Evolutionary conservation across 2,888 invertebrate genomes (phyloP).

Genomic region (Rhogogaster chlorosoma): DNA sequence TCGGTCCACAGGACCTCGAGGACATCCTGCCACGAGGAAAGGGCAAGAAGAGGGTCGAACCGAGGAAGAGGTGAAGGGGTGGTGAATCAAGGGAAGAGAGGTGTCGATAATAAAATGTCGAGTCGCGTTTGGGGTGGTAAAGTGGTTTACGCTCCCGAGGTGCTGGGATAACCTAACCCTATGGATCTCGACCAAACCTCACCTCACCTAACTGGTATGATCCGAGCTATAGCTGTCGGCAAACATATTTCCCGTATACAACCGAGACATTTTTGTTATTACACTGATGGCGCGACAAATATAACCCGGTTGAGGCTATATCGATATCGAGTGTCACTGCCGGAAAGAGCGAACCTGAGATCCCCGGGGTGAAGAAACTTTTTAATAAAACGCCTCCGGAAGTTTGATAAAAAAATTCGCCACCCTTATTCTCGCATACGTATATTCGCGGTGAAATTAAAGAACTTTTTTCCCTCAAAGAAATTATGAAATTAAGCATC

Average conservation of each 20-base stretch:
- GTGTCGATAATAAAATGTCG: constrained; percentile 48
- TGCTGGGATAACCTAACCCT: neutral
- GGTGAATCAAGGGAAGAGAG: constrained; percentile 1
- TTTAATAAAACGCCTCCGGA: neutral
- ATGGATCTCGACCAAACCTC: neutral
- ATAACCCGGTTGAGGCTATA: constrained; percentile 18
- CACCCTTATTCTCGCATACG: neutral
- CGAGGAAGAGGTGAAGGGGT: neutral
- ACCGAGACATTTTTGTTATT: constrained; percentile 28
- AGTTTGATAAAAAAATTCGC: neutral
- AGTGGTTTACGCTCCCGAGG: constrained; percentile 42
- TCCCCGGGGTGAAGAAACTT: neutral
- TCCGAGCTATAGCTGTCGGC: neutral
- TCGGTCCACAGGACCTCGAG: constrained; percentile 31
- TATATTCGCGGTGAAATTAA: neutral
- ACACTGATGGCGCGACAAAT: constrained; percentile 33
- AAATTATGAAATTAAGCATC: neutral
- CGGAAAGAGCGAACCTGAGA: neutral
- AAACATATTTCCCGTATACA: constrained; percentile 36
- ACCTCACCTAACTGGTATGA: neutral
- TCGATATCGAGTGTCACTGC: constrained; percentile 28
- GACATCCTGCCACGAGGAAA: constrained; percentile 18
- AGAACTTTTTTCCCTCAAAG: neutral
- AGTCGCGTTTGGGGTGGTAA: constrained; percentile 47
- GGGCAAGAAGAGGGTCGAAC: neutral